Conservation (phyloP, 37 sponge, comb jelly and placozoan genomes). For the Crambe crambe region DNA sequence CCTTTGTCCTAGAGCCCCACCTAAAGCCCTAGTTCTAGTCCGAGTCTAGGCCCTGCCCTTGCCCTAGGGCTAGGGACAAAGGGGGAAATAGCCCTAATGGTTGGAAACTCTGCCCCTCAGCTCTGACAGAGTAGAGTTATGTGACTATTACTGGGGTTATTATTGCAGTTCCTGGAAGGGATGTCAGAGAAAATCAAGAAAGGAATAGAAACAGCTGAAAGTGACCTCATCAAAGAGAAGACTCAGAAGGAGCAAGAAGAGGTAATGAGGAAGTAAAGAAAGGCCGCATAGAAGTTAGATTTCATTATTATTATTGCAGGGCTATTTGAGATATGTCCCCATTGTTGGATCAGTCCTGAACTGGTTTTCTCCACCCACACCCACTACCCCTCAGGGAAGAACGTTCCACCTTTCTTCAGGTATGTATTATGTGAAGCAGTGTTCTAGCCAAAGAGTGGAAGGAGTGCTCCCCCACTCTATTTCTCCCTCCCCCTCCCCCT, state of each 20-base stretch:
- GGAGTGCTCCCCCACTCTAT: too few species aligned
- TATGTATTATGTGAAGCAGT: conserved; percentile 2
- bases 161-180: conserved; percentile 56
- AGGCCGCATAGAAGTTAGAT: neutral
- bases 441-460: neutral
- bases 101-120: too few species aligned
- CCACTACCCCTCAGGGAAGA: conserved; percentile 57
- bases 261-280: conserved; percentile 23
- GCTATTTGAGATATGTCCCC: conserved; percentile 74
- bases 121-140: too few species aligned
- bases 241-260: conserved; percentile 65
- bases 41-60: too few species aligned
- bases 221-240: conserved; percentile 67
- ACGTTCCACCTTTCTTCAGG: conserved; percentile 63
- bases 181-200: conserved; percentile 63
- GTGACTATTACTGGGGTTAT: too few species aligned
- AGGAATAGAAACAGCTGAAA: conserved; percentile 67
- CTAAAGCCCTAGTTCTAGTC: too few species aligned
- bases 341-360: conserved; percentile 79
- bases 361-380: conserved; percentile 82
- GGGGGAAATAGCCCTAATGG: too few species aligned
- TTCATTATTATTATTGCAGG: conserved; percentile 32
- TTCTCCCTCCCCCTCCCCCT: too few species aligned
- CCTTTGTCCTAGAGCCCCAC: too few species aligned
- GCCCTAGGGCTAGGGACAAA: too few species aligned